Percentiles rank a stretch among this genome's conserved stretches.
These are phyloP conservation scores for Podabrus alpinus DNA, from an alignment of 2,888 invertebrate genomes.

Conservation along the genomic window DNA sequence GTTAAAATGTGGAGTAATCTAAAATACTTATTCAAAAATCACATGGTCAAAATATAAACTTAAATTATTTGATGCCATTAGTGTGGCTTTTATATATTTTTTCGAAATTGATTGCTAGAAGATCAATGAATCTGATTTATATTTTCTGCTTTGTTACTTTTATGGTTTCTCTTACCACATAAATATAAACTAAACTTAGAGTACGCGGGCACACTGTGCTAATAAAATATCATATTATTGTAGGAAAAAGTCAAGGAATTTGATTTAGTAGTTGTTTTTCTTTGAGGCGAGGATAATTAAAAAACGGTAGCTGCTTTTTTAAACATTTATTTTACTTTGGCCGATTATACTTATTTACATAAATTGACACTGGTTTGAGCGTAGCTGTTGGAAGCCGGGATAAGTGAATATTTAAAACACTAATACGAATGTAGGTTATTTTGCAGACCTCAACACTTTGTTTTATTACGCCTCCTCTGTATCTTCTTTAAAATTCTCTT, in stretches of 20 bases:
- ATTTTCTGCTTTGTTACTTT: background rate
- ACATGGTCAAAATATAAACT: background rate
- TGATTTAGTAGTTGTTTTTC: background rate
- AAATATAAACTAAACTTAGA: background rate
- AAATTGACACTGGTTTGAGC: background rate
- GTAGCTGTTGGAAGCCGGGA: no score
- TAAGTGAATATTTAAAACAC: no score
- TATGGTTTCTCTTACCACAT: background rate
- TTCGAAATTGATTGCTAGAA: background rate
- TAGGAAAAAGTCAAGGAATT: background rate
- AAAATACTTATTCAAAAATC: background rate
- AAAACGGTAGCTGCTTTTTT: background rate
- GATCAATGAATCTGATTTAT: background rate
- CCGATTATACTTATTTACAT: background rate
- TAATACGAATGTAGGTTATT: no score
- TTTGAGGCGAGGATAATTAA: background rate
- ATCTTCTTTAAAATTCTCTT: background rate
- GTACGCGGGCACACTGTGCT: background rate
- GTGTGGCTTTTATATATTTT: background rate
- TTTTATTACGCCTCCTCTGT: background rate
- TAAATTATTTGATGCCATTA: background rate
- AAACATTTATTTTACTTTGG: background rate
- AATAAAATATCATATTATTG: background rate
- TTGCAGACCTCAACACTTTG: background rate
- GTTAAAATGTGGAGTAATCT: background rate